A percentile compares a stretch with the other conserved stretches of the same genome.
phyloP scores from a whole-genome alignment of 2,888 invertebrate genomes.

The Drosophila monieri region DNA sequence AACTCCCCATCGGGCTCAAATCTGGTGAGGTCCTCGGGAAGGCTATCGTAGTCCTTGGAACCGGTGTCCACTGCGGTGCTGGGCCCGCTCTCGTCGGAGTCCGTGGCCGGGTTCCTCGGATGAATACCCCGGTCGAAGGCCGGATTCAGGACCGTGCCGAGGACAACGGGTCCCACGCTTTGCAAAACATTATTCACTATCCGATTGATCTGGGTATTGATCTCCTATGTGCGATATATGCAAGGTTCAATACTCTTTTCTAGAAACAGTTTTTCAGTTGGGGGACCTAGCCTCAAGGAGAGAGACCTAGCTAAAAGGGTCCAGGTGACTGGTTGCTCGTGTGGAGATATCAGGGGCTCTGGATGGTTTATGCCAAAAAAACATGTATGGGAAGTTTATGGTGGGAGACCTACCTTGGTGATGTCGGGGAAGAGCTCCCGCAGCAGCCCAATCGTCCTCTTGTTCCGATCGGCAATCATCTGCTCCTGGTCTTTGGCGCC shows the following conservation, averaged over 20 bases:
- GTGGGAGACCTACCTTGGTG: constrained; percentile 87
- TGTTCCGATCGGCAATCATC: constrained; percentile 88
- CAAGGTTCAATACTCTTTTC: constrained; percentile 43
- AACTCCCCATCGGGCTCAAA: constrained; percentile 76
- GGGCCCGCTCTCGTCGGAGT: constrained; percentile 3
- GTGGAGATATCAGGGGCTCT: constrained; percentile 9
- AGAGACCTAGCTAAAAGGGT: constrained; percentile 15
- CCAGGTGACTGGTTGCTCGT: constrained; percentile 7
- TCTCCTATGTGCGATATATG: constrained; percentile 73
- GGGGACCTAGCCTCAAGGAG: constrained; percentile 15
- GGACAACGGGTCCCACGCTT: constrained; percentile 73
- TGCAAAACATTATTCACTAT: constrained; percentile 75
- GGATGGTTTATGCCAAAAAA: constrained; percentile 25
- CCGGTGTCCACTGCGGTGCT: not conserved
- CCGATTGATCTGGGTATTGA: constrained; percentile 80
- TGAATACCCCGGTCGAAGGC: constrained; percentile 33
- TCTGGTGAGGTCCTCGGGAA: constrained; percentile 63
- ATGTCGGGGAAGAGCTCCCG: constrained; percentile 90
- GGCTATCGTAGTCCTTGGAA: constrained; percentile 58
- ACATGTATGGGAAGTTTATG: not conserved
- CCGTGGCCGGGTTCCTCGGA: constrained; percentile 4
- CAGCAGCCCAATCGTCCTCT: constrained; percentile 90
- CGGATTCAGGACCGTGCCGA: constrained; percentile 79
- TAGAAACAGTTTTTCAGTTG: constrained; percentile 2
- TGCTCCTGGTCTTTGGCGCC: constrained; percentile 86